Evolutionary conservation across 2,888 invertebrate species (phyloP).

Genomic region (Elaeidobius kamerunicus): DNA sequence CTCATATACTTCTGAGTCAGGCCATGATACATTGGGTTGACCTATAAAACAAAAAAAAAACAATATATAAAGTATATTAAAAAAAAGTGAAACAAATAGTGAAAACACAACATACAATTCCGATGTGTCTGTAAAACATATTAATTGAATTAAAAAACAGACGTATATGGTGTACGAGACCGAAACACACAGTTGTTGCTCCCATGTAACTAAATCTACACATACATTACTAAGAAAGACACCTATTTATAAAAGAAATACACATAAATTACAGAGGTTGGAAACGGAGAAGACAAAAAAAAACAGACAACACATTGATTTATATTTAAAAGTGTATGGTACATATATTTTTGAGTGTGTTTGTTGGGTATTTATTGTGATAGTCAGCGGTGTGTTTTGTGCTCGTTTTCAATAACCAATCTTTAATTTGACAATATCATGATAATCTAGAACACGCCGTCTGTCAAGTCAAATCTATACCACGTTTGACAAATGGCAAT

Average conservation of each 20-base stretch:
- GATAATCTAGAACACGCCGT: background rate
- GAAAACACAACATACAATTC: too few relatives aligned
- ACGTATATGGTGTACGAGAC: conserved; percentile 20
- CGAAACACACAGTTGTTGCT: conserved; percentile 53
- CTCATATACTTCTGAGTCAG: conserved; percentile 63
- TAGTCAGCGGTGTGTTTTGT: conserved; percentile 37
- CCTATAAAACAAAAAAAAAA: conserved; percentile 16
- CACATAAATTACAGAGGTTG: conserved; percentile 2
- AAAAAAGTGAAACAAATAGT: too few relatives aligned
- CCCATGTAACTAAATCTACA: conserved; percentile 46
- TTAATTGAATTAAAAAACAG: background rate
- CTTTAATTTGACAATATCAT: conserved; percentile 6
- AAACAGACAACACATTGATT: conserved; percentile 17
- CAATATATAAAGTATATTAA: too few relatives aligned
- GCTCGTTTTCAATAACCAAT: conserved; percentile 32
- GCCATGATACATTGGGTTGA: conserved; percentile 42
- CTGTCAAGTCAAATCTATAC: too few relatives aligned
- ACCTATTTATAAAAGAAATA: too few relatives aligned
- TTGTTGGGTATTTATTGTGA: conserved; percentile 13
- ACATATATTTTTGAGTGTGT: conserved; percentile 3
- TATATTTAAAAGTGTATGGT: conserved; percentile 10
- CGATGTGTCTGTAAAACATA: too few relatives aligned
- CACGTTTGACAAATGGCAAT: too few relatives aligned
- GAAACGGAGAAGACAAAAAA: conserved; percentile 2
- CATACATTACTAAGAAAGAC: conserved; percentile 13